Conservation (phyloP, 2,113 vertebrate genomes). For the Rana temporaria region DNA sequence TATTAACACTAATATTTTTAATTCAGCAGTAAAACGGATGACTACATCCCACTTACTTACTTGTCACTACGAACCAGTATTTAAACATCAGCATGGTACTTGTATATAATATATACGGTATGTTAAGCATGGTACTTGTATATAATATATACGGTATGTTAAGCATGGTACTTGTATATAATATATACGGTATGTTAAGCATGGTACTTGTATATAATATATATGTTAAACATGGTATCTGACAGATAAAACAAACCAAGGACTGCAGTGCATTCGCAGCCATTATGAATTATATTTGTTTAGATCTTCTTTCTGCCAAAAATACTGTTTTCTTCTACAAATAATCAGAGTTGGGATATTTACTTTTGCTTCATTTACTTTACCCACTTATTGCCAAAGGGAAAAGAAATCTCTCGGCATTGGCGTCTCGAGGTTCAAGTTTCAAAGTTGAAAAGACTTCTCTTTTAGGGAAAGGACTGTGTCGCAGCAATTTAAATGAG, state of each 20-base stretch:
- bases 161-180: neutral
- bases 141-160: no score
- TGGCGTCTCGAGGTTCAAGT: slow-evolving; percentile 58
- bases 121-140: no score
- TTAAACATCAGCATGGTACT: no score
- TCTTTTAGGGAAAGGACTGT: slow-evolving; percentile 79
- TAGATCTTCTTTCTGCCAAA: slow-evolving; percentile 5
- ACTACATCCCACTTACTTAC: neutral
- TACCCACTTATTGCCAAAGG: slow-evolving; percentile 42
- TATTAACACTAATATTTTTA: neutral
- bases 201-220: neutral
- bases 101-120: no score
- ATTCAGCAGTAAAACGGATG: neutral
- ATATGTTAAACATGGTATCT: slow-evolving; percentile 3
- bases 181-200: neutral
- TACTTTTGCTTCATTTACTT: slow-evolving; percentile 50
- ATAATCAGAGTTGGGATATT: slow-evolving; percentile 53
- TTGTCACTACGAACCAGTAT: neutral
- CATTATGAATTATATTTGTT: neutral
- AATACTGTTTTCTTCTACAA: slow-evolving; percentile 59
- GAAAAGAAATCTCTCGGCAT: slow-evolving; percentile 8
- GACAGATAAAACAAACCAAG: slow-evolving; percentile 26
- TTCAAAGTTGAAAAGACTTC: slow-evolving; percentile 69
- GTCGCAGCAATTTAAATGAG: slow-evolving; percentile 60
- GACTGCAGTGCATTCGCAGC: neutral